Conservation (phyloP, 2,888 invertebrate species). For the Xylota sylvarum region DNA sequence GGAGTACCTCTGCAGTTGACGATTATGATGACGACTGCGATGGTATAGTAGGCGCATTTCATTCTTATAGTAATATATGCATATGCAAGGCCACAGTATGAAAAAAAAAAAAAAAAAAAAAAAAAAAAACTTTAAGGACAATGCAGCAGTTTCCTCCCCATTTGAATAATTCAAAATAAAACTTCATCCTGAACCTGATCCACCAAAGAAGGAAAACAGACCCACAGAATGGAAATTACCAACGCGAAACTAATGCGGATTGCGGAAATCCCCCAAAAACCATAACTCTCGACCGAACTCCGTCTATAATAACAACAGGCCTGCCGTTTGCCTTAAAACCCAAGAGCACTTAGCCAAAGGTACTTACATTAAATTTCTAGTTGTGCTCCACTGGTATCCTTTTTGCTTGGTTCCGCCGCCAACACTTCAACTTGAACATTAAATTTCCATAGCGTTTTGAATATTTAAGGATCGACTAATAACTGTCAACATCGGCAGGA, state of each 20-base stretch:
- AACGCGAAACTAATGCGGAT: conserved; percentile 64
- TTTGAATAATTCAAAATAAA: conserved; percentile 68
- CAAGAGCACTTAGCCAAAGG: conserved; percentile 57
- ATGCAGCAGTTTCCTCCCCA: conserved; percentile 51
- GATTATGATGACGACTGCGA: conserved; percentile 37
- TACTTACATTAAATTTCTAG: conserved; percentile 76
- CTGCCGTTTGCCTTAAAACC: conserved; percentile 22
- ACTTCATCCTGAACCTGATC: conserved; percentile 58
- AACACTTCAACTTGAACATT: conserved; percentile 71
- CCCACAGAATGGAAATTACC: conserved; percentile 15
- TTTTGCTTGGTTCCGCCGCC: conserved; percentile 64
- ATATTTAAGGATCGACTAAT: conserved; percentile 74
- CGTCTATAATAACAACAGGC: conserved; percentile 44
- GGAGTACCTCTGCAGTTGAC: conserved; percentile 54
- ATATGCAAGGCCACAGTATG: conserved; percentile 57
- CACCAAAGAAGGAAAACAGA: conserved; percentile 30
- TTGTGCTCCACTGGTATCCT: conserved; percentile 70
- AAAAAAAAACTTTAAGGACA: conserved; percentile 64
- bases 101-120: not conserved
- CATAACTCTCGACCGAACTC: not conserved
- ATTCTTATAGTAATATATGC: conserved; percentile 52
- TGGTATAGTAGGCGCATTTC: conserved; percentile 69
- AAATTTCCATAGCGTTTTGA: conserved; percentile 76
- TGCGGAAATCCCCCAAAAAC: conserved; percentile 37
- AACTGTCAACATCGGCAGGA: conserved; percentile 73